Evolutionary conservation across 2,888 invertebrate genomes (phyloP), one percentile per base, ranked within the genome.

Genomic region (Yponomeuta evonymella): DNA sequence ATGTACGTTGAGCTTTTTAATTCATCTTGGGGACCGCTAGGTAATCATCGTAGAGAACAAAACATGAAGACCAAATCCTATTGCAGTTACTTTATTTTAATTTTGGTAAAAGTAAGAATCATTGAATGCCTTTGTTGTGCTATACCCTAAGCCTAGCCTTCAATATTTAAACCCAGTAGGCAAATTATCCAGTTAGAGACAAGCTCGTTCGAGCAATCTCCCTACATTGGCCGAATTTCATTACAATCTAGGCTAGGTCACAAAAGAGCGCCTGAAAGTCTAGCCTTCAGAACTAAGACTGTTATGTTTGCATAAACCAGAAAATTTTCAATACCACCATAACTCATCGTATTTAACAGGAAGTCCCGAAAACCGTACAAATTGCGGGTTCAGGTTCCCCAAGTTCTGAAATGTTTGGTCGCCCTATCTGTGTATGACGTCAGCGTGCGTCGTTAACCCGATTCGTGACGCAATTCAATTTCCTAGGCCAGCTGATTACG

Each of bases 331-430:
- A 1, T 62, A 64, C 29, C 10, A 11, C 11, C 10, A 30, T 64
- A 29, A 29, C 64, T 2, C 6, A 65, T 58, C 30, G 33, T 33
- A 8, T 65, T 65, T 58, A 58, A 12, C 51, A 58, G 51, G 51
- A 58, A 58, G 51, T 15, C 51, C 51, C 15, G 15, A 58, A 58
- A 58, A 58, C 51, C 15, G 5, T 58, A 58, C 12, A 58, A 58
- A 43, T 43, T 43, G 51, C 15, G 51, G 12, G 3, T 58, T 15
- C 51, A 58, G 1, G 51, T 58, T 15, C 29, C n/a, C 29, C 29
- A 2, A 64, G 10, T n/a, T 64, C 23, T 65, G 65, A 29, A 33
- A 29, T 29, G 88, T 87, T 87, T 83, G 85, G 85, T 81, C 71
- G 72, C 51, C 43, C 48, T 67, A 65, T 33, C 15, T 23, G 48